phyloP scores from a whole-genome alignment of 2,888 invertebrate genomes.

The Pterostichus madidus region DNA sequence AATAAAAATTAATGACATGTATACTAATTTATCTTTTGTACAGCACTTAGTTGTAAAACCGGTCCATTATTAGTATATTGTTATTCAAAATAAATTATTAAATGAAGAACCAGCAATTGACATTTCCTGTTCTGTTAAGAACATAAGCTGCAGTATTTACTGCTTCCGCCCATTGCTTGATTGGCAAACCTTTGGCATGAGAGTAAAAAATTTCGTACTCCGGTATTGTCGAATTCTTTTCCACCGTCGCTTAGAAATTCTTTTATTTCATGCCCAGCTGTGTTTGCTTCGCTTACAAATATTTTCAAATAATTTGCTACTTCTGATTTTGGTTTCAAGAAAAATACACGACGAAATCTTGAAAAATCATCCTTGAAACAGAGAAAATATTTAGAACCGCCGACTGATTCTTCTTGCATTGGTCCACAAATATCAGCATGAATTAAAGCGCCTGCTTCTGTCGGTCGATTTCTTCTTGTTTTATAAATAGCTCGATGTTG shows the following conservation, averaged over 20 bases:
- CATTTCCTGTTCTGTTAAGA: slow-evolving; percentile 69
- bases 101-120: too few relatives aligned
- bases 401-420: slow-evolving; percentile 68
- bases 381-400: slow-evolving; percentile 70
- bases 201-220: slow-evolving; percentile 49
- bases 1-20: too few relatives aligned
- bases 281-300: too few relatives aligned
- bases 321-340: slow-evolving; percentile 68
- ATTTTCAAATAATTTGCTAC: slow-evolving; percentile 55
- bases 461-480: slow-evolving; percentile 65
- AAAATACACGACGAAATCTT: slow-evolving; percentile 70
- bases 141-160: too few relatives aligned
- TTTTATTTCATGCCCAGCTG: too few relatives aligned
- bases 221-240: slow-evolving; percentile 67
- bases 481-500: slow-evolving; percentile 66
- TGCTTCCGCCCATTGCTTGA: slow-evolving; percentile 69
- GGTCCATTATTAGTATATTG: too few relatives aligned
- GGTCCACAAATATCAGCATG: slow-evolving; percentile 37
- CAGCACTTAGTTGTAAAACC: too few relatives aligned
- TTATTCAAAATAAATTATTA: too few relatives aligned
- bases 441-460: slow-evolving; percentile 69
- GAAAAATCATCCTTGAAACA: slow-evolving; percentile 71
- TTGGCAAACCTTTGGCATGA: slow-evolving; percentile 64
- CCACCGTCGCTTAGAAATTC: slow-evolving; percentile 61
- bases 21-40: too few relatives aligned